phyloP scores from a whole-genome alignment of 2,797 vertebrate genomes.

The Pampus argenteus region DNA sequence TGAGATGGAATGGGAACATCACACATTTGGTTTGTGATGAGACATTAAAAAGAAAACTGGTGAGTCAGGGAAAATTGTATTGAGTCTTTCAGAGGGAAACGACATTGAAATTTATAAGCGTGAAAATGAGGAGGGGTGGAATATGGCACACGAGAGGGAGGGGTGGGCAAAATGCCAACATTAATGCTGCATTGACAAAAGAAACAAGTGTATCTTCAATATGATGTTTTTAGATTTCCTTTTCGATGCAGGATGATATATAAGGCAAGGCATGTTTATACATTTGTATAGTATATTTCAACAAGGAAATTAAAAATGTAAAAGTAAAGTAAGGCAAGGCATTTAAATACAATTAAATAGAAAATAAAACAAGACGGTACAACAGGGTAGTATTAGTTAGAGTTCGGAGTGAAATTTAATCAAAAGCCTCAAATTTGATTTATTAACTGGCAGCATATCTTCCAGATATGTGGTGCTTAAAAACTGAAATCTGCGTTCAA shows the following conservation, averaged over 20 bases:
- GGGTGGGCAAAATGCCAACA: conserved; percentile 37
- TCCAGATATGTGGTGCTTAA: no score
- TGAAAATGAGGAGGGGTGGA: conserved; percentile 52
- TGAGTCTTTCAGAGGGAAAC: conserved; percentile 60
- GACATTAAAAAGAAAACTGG: conserved; percentile 60
- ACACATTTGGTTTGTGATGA: conserved; percentile 47
- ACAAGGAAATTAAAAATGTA: no score
- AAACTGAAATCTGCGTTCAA: no score
- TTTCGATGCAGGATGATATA: conserved; percentile 28
- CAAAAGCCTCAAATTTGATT: no score
- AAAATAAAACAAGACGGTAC: no score
- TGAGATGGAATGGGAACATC: conserved; percentile 42
- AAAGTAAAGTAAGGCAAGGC: no score
- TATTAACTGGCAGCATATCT: no score
- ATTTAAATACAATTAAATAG: no score
- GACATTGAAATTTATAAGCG: conserved; percentile 67
- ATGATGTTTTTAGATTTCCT: conserved; percentile 44
- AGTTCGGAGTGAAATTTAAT: no score
- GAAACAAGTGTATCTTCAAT: conserved; percentile 34
- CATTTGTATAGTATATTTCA: no score
- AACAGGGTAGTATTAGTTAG: no score
- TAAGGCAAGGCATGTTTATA: no score
- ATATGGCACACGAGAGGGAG: conserved; percentile 8
- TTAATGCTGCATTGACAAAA: conserved; percentile 47
- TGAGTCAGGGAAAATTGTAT: conserved; percentile 61